Evolutionary conservation across 1,140 invertebrate genomes (phyloP), one percentile per base, ranked within the genome.

Genomic region (Parasteatoda tepidariorum): DNA sequence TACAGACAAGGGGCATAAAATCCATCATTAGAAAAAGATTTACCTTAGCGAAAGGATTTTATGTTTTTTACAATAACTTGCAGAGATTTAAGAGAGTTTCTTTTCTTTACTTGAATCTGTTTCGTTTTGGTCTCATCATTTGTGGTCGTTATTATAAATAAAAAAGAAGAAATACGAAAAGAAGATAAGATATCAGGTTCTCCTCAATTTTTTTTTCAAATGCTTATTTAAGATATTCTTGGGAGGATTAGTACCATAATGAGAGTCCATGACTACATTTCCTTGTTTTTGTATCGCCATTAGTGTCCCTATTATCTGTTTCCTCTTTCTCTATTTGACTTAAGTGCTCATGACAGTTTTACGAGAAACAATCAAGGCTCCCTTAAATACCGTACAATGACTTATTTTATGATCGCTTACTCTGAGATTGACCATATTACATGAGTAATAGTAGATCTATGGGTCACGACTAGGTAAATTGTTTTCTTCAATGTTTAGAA

Each of bases 1-100:
- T 48, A 41, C 34, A n/a, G 67, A 13, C 28, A 30, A 41, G 11
- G 28, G 31, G 15, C 34, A 34, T 34, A 67, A 79, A 68, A 67
- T 79, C 76, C 62, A 64, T 79, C 76, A 79, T 79, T 79, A 79
- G 41, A 79, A 79, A 79, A 79, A 79, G 64, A 79, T 79, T 79
- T 79, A 30, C 30, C 68, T 34, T 33, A 6, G 33, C 34, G 22
- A 31, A 34, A 59, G 18, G 57, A 31, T 74, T 74, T 34, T 74
- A 59, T 64, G 48, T 68, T 61, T 38, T 54, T 34, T 48, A 48
- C 64, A 68, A 68, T 79, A 57, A 68, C 62, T 79, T 38, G 55
- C 59, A 68, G 34, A 61, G 54, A 24, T 24, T 31, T 26, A 57
- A 68, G 62, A 68, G 57, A 79, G 68, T 64, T 68, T 57, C 34